Base-by-base conservation (phyloP, 2,888 invertebrate genomes). In the Monoplex corrugatus region DNA sequence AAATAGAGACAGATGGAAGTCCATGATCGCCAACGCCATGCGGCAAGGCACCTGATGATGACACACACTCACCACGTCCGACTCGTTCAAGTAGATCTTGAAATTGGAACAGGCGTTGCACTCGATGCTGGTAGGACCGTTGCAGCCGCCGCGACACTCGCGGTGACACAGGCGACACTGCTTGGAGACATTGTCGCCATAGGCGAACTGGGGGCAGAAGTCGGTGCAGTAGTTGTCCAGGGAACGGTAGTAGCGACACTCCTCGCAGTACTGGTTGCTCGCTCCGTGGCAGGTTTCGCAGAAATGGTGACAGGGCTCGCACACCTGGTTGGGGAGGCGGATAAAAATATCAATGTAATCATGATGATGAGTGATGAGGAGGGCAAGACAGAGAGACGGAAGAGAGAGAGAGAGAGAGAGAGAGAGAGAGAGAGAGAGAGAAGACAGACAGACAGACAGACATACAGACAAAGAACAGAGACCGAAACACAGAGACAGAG, bases 241-340 rank as follows among this genome's bases (percentile, higher is more conserved):
- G 13, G 98, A 97, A 94, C 98, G 98, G 96, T 98, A 99, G 89
- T 98, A 98, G 44, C 97, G 97, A 95, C 99, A 99, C 92, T 98
- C 97, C 93, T 97, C 97, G 95, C 99, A 99, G 93, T 98, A 98
- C 2, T 87, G 90, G 93, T 98, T 98, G 43, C 99, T 98, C 94
- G 98, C 98, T 2, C 98, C 98, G 13, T 97, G 98, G 95, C 99
- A 99, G 91, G 97, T 97, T 92, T 98, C 97, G 95, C 99, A 99
- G 75, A 98, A 97, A 0, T 98, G 97, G 96, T 99, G 98, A 95
- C 99, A 99, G 95, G 97, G 98, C 90, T 98, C 97, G 95, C 99
- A 99, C 57, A 98, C 97, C 96, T 96, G 91, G 0, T 50, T 50
- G 50, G 50, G 50, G 50, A 13, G 50, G 8, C 10, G 50, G 50